Evolutionary conservation across 2,113 vertebrate species (phyloP).

Genomic region (Nannospalax galili): DNA sequence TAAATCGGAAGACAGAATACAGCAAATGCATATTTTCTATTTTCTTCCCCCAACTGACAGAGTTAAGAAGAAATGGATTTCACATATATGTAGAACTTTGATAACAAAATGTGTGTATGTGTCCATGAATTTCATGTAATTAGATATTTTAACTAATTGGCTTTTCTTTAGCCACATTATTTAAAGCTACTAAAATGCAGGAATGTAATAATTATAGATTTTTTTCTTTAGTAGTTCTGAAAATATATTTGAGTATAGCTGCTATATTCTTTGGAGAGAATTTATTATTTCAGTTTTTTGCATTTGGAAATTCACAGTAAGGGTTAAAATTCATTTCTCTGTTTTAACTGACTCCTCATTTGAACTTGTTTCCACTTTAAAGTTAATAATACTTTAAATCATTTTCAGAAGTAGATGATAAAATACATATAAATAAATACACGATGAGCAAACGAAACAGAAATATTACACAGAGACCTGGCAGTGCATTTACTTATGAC

Average conservation of each 20-base stretch:
- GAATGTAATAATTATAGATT: neutral
- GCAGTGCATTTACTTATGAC: neutral
- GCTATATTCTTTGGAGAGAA: neutral
- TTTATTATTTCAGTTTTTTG: neutral
- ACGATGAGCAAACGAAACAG: neutral
- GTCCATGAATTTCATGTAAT: neutral
- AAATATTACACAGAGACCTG: neutral
- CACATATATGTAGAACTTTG: neutral
- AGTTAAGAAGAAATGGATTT: neutral
- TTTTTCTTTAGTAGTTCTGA: neutral
- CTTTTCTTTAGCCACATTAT: neutral
- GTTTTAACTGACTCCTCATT: neutral
- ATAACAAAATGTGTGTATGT: neutral
- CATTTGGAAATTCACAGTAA: neutral
- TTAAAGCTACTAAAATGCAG: neutral
- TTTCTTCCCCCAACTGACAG: neutral
- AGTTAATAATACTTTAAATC: neutral
- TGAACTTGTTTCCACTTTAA: neutral
- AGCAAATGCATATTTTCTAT: accelerated
- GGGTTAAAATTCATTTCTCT: neutral
- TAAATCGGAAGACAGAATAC: neutral
- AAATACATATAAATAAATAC: neutral
- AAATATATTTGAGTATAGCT: neutral
- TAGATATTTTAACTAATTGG: neutral
- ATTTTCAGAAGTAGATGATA: neutral